A percentile compares a stretch with the other conserved stretches of the same genome.
These are phyloP conservation scores for Heliconius aoede DNA, from an alignment of 2,888 invertebrate species.

Conservation along the genomic window DNA sequence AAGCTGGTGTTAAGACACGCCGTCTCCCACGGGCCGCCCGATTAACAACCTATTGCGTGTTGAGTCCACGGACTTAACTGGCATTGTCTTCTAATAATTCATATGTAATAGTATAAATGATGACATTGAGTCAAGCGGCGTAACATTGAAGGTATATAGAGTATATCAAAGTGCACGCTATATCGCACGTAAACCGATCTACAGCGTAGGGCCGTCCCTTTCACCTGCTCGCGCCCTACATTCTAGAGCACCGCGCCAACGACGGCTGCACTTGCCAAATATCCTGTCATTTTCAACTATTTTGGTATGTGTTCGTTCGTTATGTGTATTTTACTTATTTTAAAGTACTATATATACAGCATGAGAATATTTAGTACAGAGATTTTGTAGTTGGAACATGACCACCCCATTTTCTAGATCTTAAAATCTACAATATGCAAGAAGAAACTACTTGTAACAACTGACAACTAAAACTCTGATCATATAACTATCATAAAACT, in stretches of 20 bases:
- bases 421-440: no score
- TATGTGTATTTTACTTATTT: background rate
- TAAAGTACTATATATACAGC: no score
- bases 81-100: no score
- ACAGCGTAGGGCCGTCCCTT: slow-evolving; percentile 64
- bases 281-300: slow-evolving; percentile 15
- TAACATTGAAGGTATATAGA: background rate
- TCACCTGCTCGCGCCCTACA: slow-evolving; percentile 58
- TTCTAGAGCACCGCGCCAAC: slow-evolving; percentile 48
- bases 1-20: background rate
- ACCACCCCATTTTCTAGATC: no score
- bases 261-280: slow-evolving; percentile 41
- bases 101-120: no score
- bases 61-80: background rate
- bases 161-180: background rate
- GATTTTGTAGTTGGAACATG: no score
- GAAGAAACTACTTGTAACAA: no score
- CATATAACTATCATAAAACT: no score
- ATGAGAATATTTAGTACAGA: no score
- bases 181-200: slow-evolving; percentile 7
- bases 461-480: no score
- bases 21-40: background rate
- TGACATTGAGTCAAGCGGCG: no score
- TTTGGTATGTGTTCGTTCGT: background rate
- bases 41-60: background rate